These are phyloP conservation scores for Noctilio leporinus DNA, from an alignment of 2,113 vertebrate genomes.

Conservation along the genomic window DNA sequence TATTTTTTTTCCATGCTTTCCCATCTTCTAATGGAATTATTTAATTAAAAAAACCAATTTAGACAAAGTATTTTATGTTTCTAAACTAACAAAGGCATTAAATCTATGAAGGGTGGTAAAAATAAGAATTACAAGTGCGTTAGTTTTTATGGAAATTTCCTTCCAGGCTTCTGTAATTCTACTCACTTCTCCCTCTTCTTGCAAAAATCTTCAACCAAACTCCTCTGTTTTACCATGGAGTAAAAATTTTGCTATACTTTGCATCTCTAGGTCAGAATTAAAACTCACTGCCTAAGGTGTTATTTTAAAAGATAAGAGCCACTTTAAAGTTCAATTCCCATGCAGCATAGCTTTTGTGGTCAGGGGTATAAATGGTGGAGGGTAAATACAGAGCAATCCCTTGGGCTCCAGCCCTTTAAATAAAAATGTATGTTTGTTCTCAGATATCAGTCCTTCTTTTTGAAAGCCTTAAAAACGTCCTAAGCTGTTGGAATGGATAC, in stretches of 20 bases:
- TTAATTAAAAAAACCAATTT: not conserved
- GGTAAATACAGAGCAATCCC: not conserved
- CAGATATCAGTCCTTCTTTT: not conserved
- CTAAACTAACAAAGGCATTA: conserved; percentile 29
- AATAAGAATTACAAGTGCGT: not conserved
- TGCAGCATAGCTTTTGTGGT: not conserved
- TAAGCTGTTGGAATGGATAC: not conserved
- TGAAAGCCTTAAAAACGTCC: conserved; percentile 5
- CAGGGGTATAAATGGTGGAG: not conserved
- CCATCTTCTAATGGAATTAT: conserved; percentile 14
- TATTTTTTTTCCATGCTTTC: conserved; percentile 5
- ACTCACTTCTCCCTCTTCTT: not conserved
- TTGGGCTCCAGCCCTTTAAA: not conserved
- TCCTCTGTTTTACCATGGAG: not conserved
- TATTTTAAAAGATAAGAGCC: conserved; percentile 35
- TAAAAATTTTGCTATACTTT: not conserved
- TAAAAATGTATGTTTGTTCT: conserved; percentile 15
- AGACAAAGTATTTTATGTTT: conserved; percentile 11
- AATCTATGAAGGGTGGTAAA: not conserved
- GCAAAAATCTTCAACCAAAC: not conserved
- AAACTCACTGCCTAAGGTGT: not conserved
- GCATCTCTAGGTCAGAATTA: conserved; percentile 5
- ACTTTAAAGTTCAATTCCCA: not conserved
- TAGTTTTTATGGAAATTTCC: conserved; percentile 46
- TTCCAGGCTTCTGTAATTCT: not conserved